Evolutionary conservation across 2,797 vertebrate species (phyloP).

Genomic region (Gadopsis marmoratus): DNA sequence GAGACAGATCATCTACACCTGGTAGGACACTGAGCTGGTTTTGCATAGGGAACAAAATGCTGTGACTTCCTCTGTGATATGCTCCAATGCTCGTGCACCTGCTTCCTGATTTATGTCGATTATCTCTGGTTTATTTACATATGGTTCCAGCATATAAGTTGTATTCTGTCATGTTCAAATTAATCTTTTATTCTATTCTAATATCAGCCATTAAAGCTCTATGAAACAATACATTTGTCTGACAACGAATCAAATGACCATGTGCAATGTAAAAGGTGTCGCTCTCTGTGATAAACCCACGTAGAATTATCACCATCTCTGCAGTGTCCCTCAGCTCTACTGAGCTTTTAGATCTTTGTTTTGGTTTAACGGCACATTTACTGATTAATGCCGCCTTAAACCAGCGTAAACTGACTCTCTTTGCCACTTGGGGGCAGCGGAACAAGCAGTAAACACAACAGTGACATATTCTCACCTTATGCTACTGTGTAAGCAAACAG

Average conservation of each 20-base stretch:
- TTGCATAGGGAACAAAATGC: background rate
- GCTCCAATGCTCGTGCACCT: background rate
- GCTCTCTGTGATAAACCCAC: background rate
- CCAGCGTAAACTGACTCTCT: background rate
- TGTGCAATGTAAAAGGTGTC: background rate
- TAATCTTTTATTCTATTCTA: background rate
- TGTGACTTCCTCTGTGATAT: conserved; percentile 4
- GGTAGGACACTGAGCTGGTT: conserved; percentile 54
- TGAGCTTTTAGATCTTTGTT: background rate
- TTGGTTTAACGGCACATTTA: background rate
- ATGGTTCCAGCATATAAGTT: background rate
- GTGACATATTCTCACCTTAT: background rate
- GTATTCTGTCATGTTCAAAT: background rate
- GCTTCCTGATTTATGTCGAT: conserved; percentile 14
- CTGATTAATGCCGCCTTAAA: background rate
- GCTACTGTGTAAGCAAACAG: too few relatives aligned
- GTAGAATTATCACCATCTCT: background rate
- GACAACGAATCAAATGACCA: background rate
- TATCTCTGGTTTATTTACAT: background rate
- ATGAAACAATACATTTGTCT: background rate
- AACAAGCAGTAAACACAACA: background rate
- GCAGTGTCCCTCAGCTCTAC: background rate
- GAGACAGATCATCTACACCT: conserved; percentile 81
- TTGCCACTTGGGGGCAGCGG: background rate
- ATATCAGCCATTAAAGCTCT: background rate